Conservation (phyloP, 2,888 invertebrate genomes). For the Hypolimnas misippus region DNA sequence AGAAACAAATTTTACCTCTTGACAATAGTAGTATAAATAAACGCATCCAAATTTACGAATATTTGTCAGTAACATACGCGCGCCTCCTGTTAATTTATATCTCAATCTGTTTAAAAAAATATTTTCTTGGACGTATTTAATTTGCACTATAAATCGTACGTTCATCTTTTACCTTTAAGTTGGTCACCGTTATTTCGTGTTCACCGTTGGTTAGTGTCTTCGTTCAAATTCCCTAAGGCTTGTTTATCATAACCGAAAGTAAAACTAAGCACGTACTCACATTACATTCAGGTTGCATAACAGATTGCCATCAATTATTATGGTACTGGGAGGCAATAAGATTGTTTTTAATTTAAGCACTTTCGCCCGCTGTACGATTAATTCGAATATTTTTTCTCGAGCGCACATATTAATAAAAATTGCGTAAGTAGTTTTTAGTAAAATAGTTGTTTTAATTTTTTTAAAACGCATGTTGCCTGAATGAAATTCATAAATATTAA, state of each 20-base stretch:
- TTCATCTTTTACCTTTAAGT: no score
- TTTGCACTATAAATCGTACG: no score
- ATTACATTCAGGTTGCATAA: conserved; percentile 16
- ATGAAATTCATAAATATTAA: conserved; percentile 11
- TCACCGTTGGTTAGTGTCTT: no score
- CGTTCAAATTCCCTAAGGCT: not conserved
- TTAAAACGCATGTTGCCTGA: not conserved
- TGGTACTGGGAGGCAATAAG: conserved; percentile 13
- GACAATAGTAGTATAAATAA: no score
- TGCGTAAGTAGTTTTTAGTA: conserved; percentile 2
- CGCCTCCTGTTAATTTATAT: no score
- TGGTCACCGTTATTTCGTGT: no score
- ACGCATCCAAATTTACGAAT: no score
- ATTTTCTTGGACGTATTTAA: no score
- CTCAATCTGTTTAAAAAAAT: no score
- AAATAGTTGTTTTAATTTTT: conserved; percentile 11
- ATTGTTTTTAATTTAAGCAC: conserved; percentile 24
- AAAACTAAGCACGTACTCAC: conserved; percentile 14
- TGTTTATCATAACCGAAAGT: conserved; percentile 17
- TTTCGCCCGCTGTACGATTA: conserved; percentile 16
- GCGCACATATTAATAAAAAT: conserved; percentile 10
- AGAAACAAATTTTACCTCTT: no score
- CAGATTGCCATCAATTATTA: conserved; percentile 21
- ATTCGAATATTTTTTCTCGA: conserved; percentile 3
- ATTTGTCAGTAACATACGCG: no score